Evolutionary conservation across 2,888 invertebrate species (phyloP).

Genomic region (Dicroscelio sp.): DNA sequence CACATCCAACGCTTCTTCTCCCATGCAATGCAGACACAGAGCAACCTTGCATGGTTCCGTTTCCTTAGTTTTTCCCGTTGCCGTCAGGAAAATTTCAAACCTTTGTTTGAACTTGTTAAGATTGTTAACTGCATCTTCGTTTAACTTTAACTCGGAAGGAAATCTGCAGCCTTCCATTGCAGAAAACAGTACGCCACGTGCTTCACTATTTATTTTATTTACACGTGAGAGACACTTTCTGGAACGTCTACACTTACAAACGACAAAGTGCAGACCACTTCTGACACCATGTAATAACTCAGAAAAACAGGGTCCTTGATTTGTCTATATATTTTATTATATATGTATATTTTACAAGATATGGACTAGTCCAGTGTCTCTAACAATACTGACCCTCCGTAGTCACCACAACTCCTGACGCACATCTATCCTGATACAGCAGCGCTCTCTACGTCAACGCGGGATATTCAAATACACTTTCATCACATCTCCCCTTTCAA

Average conservation of each 20-base stretch:
- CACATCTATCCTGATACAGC: too few relatives aligned
- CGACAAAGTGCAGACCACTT: not conserved
- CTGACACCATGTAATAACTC: not conserved
- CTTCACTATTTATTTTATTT: too few relatives aligned
- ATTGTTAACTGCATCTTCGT: constrained; percentile 57
- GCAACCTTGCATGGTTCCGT: constrained; percentile 36
- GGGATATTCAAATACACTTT: too few relatives aligned
- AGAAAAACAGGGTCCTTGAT: too few relatives aligned
- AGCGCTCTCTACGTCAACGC: too few relatives aligned
- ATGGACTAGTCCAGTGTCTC: too few relatives aligned
- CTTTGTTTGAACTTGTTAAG: constrained; percentile 42
- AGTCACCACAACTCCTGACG: too few relatives aligned
- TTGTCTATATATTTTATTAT: too few relatives aligned
- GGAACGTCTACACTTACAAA: too few relatives aligned
- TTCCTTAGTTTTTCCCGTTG: not conserved
- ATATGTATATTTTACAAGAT: too few relatives aligned
- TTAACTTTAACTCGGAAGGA: constrained; percentile 25
- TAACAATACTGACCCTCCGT: too few relatives aligned
- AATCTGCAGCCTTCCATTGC: not conserved
- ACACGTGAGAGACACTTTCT: too few relatives aligned
- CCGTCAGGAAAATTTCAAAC: constrained; percentile 43
- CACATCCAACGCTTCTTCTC: constrained; percentile 29
- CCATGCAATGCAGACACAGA: constrained; percentile 41
- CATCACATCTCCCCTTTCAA: constrained; percentile 1
- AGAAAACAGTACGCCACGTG: not conserved